phyloP scores from a whole-genome alignment of 2,888 invertebrate genomes.

The Lordiphosa fenestrarum region DNA sequence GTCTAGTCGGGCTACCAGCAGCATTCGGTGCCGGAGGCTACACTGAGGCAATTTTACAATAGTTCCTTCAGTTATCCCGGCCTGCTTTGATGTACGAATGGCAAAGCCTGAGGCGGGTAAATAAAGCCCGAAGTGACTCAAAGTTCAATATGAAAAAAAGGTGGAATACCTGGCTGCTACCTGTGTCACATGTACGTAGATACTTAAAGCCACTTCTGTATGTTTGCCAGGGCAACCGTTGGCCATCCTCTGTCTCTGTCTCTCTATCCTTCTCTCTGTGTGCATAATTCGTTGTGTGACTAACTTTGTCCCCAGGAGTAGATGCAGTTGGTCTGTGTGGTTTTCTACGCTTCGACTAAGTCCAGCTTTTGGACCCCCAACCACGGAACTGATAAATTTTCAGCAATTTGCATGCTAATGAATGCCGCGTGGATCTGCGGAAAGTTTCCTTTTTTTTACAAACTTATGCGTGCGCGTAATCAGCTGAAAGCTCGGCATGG shows the following conservation, averaged over 20 bases:
- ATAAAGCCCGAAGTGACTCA: conserved; percentile 17
- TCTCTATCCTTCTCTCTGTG: neutral
- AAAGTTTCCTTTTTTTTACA: conserved; percentile 18
- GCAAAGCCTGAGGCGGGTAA: conserved; percentile 15
- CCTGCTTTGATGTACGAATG: conserved; percentile 24
- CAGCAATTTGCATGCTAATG: conserved; percentile 52
- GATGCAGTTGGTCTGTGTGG: conserved; percentile 3
- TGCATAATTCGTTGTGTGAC: conserved; percentile 11
- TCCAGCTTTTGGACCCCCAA: neutral
- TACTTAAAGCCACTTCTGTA: neutral
- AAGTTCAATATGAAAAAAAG: conserved; percentile 14
- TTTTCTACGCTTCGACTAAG: neutral
- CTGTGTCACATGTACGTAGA: neutral
- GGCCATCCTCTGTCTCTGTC: neutral
- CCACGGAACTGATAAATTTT: conserved; percentile 39
- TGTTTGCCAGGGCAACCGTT: neutral
- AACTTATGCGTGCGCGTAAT: conserved; percentile 21
- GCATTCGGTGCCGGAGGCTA: conserved; percentile 21
- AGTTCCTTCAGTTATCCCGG: conserved; percentile 21
- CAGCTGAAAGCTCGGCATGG: conserved; percentile 5
- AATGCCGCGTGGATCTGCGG: conserved; percentile 15
- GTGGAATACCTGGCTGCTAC: conserved; percentile 8
- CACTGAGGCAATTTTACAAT: conserved; percentile 42
- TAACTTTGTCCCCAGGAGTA: conserved; percentile 7
- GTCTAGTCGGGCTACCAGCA: conserved; percentile 9